Conservation (phyloP, 2,888 invertebrate species). For the Tromatobia lineatoria region DNA sequence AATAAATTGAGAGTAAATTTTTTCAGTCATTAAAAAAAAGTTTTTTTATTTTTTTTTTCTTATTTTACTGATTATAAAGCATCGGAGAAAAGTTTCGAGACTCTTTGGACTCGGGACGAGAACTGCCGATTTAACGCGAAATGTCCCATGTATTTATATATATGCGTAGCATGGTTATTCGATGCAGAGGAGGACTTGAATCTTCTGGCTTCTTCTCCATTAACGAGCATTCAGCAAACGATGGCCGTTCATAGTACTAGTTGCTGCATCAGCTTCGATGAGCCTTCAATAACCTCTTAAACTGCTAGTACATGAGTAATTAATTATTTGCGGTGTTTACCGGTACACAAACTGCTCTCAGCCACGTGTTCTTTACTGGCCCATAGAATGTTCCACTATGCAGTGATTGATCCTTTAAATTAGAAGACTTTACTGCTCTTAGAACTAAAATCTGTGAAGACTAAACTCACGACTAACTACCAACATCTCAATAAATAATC, state of each 20-base stretch:
- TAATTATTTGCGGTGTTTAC: constrained; percentile 21
- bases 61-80: too few relatives aligned
- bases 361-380: background rate
- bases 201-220: constrained; percentile 16
- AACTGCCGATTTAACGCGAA: too few relatives aligned
- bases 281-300: background rate
- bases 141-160: too few relatives aligned
- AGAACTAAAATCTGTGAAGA: background rate
- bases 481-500: too few relatives aligned
- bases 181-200: background rate
- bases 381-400: background rate
- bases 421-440: background rate
- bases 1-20: too few relatives aligned
- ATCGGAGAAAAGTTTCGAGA: too few relatives aligned
- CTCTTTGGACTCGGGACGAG: too few relatives aligned
- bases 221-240: constrained; percentile 32
- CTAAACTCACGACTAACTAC: background rate
- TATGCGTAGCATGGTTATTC: constrained; percentile 4
- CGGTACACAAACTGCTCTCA: background rate
- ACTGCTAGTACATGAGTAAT: constrained; percentile 28
- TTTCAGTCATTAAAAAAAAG: too few relatives aligned
- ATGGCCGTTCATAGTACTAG: constrained; percentile 18
- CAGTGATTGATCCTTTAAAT: background rate
- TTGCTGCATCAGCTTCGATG: constrained; percentile 8
- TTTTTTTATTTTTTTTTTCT: too few relatives aligned